Conservation (phyloP, 2,888 invertebrate species). For the Stratiomys singularior region DNA sequence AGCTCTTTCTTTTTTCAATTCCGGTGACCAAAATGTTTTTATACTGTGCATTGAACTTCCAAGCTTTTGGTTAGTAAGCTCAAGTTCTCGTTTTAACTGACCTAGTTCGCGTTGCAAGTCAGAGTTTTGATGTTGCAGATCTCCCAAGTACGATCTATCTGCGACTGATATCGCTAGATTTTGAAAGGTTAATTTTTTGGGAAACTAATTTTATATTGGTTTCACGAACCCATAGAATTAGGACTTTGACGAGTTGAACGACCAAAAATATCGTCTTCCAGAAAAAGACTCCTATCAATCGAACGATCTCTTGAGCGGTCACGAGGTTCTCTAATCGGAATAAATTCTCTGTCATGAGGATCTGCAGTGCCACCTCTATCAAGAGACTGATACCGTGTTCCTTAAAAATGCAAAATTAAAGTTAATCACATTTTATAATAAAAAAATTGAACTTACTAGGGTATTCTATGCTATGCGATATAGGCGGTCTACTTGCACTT, state of each 20-base stretch:
- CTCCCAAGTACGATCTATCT: constrained; percentile 79
- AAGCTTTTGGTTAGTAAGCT: constrained; percentile 96
- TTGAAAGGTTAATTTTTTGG: neutral
- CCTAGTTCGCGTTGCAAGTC: constrained; percentile 93
- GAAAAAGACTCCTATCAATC: constrained; percentile 75
- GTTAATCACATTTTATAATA: neutral
- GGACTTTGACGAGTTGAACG: constrained; percentile 78
- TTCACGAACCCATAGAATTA: constrained; percentile 67
- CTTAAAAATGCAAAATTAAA: constrained; percentile 54
- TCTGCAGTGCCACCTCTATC: constrained; percentile 78
- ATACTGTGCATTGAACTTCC: constrained; percentile 99
- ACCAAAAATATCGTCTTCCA: constrained; percentile 77
- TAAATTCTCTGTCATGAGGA: constrained; percentile 84
- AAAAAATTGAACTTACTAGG: constrained; percentile 64
- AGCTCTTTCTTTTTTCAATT: constrained; percentile 97
- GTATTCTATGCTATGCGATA: constrained; percentile 70
- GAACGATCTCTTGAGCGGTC: constrained; percentile 75
- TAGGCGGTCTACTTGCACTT: constrained; percentile 80
- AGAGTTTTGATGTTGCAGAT: constrained; percentile 92
- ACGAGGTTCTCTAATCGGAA: constrained; percentile 82
- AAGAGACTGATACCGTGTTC: constrained; percentile 75
- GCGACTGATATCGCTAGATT: constrained; percentile 64
- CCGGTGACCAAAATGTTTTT: constrained; percentile 99
- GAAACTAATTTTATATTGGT: neutral
- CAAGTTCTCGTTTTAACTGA: constrained; percentile 91